Evolutionary conservation across 2,113 vertebrate species (phyloP), one percentile per base, ranked within the genome.

Genomic region (Apodemus sylvaticus): DNA sequence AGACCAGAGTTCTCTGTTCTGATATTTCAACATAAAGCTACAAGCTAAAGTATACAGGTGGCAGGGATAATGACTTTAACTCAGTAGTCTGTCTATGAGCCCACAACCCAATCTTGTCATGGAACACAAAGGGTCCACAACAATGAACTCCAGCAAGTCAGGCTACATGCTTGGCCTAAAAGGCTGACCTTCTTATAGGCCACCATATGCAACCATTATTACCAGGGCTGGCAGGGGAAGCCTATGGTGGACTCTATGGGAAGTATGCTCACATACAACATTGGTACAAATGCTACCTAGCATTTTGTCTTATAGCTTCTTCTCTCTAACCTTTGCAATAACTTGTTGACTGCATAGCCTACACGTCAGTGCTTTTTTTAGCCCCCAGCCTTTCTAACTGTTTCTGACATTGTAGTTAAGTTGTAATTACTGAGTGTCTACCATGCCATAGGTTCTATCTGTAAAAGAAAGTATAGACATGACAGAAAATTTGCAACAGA

Each of bases 371-470:
- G 58, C 77, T 94, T 68, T 87, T 91, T 92, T 48, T n/a, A n/a
- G n/a, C 39, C 60, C 71, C 88, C 71, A 11, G 94, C 64, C 66
- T 96, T 88, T 88, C 94, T 92, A 90, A 82, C 93, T 92, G 34
- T 90, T 96, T 94, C 93, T 94, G 91, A 86, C 73, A 51, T 26
- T 26, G 24, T n/a, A 60, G 51, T 74, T 90, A 94, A 92, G 58
- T 86, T 68, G 83, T 90, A 89, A 92, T 96, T 95, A 89, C 58
- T 79, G 66, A 94, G 36, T 62, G 88, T 77, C 48, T 17, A 39
- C 66, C 89, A 74, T 73, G 53, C 73, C 45, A 87, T 86, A 91
- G 89, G 88, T 81, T 66, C 60, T 51, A 22, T 31, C 74, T 60
- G n/a, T 73, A 91, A 94, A 64, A 93, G 94, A 96, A 90, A 70